Evolutionary conservation across 1,140 invertebrate genomes (phyloP).

Genomic region (Heliconius hermathena): DNA sequence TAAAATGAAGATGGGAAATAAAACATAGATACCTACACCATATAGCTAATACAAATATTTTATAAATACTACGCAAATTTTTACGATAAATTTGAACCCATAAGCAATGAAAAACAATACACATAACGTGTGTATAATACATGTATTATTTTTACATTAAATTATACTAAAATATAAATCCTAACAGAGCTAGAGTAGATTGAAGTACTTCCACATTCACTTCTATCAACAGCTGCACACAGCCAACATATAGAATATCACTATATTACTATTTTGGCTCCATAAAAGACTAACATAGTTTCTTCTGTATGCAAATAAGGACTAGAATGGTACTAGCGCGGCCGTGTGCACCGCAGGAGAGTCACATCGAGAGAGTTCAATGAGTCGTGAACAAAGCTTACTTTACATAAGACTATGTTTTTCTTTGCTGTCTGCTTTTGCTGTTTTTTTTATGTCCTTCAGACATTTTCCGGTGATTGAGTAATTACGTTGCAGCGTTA

Average conservation of each 20-base stretch:
- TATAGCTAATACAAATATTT: no score
- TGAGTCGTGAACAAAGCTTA: slow-evolving; percentile 45
- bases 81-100: no score
- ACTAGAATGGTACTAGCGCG: slow-evolving; percentile 4
- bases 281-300: slow-evolving; percentile 20
- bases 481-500: slow-evolving; percentile 18
- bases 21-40: no score
- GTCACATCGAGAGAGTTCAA: slow-evolving; percentile 30
- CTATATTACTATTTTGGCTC: background rate
- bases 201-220: background rate
- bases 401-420: slow-evolving; percentile 45
- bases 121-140: background rate
- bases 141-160: no score
- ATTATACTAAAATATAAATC: background rate
- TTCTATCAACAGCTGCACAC: background rate
- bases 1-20: no score
- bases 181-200: background rate
- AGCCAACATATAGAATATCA: background rate
- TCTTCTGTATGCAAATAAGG: slow-evolving; percentile 28
- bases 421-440: slow-evolving; percentile 16
- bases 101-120: no score
- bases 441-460: slow-evolving; percentile 37
- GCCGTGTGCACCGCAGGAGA: background rate
- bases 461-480: slow-evolving; percentile 38
- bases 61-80: no score